These are phyloP conservation scores for Lacerta agilis DNA, from an alignment of 2,797 vertebrate genomes.

Conservation along the genomic window DNA sequence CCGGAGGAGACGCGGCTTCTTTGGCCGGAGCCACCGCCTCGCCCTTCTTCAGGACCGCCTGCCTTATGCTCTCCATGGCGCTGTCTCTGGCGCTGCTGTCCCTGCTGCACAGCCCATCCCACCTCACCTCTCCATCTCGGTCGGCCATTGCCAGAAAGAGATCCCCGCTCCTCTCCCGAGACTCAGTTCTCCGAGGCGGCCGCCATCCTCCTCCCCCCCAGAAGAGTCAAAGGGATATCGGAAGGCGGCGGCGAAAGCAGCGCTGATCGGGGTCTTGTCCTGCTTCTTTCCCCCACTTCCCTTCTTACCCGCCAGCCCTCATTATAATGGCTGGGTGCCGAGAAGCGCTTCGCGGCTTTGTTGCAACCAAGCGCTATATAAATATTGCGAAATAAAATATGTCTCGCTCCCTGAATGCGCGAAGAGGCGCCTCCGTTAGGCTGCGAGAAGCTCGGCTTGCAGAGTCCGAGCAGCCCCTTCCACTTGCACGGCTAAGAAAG, in stretches of 20 bases:
- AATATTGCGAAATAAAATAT: too few relatives aligned
- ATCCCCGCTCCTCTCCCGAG: neutral
- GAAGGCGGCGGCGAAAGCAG: too few relatives aligned
- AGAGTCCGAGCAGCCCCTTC: neutral
- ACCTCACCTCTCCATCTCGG: conserved; percentile 82
- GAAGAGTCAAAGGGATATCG: neutral
- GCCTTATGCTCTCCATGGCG: conserved; percentile 87
- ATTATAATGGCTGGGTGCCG: too few relatives aligned
- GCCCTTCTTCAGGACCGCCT: conserved; percentile 83
- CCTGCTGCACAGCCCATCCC: conserved; percentile 88
- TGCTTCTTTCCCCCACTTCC: neutral
- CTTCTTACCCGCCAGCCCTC: neutral
- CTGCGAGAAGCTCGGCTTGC: neutral
- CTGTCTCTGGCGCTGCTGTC: conserved; percentile 81
- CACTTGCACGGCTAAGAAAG: rapidly evolving
- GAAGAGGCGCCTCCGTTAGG: neutral
- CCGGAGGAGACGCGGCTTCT: conserved; percentile 28
- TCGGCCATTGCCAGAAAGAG: conserved; percentile 80
- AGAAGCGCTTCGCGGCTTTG: too few relatives aligned
- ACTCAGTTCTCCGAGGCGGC: neutral
- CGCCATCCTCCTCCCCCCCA: neutral
- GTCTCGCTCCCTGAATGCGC: too few relatives aligned
- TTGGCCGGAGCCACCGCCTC: conserved; percentile 75
- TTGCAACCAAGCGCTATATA: too few relatives aligned
- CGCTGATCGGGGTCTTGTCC: neutral